Conservation (phyloP, 2,888 invertebrate genomes). For the Psococerastis gibbosa region DNA sequence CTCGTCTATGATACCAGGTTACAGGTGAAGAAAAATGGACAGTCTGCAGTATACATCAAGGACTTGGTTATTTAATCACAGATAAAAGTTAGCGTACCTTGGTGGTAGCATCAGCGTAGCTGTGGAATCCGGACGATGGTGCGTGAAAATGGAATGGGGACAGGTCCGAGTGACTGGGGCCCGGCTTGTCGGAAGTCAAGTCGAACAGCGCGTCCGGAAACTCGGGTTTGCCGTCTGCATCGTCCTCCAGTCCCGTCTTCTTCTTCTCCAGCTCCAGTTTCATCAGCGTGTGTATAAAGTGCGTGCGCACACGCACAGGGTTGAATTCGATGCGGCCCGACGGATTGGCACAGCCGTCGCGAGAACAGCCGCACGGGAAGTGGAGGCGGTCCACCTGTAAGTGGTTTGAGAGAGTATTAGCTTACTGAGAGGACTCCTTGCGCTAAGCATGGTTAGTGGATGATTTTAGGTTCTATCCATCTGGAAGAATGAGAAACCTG, state of each 20-base stretch:
- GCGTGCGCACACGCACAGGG: slow-evolving; percentile 84
- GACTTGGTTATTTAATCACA: too few relatives aligned
- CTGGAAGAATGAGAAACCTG: too few relatives aligned
- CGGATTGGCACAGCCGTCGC: slow-evolving; percentile 83
- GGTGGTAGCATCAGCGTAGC: slow-evolving; percentile 33
- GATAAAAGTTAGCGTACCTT: slow-evolving; percentile 26
- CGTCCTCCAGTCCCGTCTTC: slow-evolving; percentile 39
- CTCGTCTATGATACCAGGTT: too few relatives aligned
- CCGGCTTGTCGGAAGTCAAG: slow-evolving; percentile 9
- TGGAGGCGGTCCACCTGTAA: slow-evolving; percentile 85
- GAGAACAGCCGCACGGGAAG: slow-evolving; percentile 92
- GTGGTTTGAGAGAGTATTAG: too few relatives aligned
- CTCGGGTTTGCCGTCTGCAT: slow-evolving; percentile 21
- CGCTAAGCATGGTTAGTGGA: too few relatives aligned
- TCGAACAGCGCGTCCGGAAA: slow-evolving; percentile 11
- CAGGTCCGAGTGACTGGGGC: slow-evolving; percentile 34
- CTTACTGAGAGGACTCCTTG: too few relatives aligned
- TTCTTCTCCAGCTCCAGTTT: slow-evolving; percentile 75
- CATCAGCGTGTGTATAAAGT: slow-evolving; percentile 95
- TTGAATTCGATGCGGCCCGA: slow-evolving; percentile 92
- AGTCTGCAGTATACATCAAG: too few relatives aligned
- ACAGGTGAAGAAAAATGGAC: too few relatives aligned
- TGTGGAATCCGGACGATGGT: slow-evolving; percentile 27
- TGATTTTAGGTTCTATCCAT: too few relatives aligned
- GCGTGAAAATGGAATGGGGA: slow-evolving; percentile 45